Evolutionary conservation across 2,113 vertebrate genomes (phyloP).

Genomic region (Neodon shergylaensis): DNA sequence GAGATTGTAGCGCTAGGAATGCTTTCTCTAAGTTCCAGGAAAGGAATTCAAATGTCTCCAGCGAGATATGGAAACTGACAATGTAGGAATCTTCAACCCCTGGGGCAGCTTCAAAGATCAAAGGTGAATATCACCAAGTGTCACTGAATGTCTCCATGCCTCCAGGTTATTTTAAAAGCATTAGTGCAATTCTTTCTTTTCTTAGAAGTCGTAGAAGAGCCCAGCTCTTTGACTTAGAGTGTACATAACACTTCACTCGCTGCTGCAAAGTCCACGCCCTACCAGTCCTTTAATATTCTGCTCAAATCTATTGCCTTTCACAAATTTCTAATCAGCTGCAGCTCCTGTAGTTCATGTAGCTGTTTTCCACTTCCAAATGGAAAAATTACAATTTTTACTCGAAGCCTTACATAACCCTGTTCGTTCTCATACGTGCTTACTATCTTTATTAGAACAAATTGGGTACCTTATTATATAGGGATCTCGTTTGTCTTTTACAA

Average conservation of each 20-base stretch:
- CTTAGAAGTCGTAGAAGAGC: background rate
- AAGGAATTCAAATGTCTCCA: background rate
- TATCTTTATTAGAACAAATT: background rate
- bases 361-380: background rate
- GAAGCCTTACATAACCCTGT: background rate
- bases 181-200: background rate
- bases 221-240: background rate
- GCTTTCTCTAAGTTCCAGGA: constrained; percentile 32
- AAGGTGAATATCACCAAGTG: background rate
- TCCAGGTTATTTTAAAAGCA: background rate
- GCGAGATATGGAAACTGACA: background rate
- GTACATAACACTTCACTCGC: too few species aligned
- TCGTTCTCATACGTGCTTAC: background rate
- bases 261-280: background rate
- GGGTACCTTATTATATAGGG: background rate
- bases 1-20: constrained; percentile 1
- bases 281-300: background rate
- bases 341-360: too few species aligned
- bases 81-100: background rate
- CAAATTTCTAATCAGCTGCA: background rate
- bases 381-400: background rate
- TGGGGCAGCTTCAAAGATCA: background rate
- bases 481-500: background rate
- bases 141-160: background rate
- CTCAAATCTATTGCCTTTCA: background rate